phyloP scores from a whole-genome alignment of 2,797 vertebrate genomes.

The Micromesistius poutassou region DNA sequence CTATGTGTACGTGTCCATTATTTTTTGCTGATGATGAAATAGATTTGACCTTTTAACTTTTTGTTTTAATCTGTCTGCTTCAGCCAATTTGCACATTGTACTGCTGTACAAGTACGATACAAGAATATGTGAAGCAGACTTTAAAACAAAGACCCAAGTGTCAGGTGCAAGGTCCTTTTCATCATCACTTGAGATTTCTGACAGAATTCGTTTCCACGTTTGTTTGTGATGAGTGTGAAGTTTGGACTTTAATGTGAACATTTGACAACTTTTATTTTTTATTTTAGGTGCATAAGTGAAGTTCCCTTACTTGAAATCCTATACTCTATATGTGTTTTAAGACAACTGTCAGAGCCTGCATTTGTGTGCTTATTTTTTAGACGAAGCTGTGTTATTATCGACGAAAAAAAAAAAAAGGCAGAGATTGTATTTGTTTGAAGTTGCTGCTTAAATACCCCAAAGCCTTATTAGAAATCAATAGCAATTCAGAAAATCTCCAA shows the following conservation, averaged over 20 bases:
- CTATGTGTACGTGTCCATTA: constrained; percentile 39
- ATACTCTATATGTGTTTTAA: constrained; percentile 38
- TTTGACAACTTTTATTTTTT: constrained; percentile 23
- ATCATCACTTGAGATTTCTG: constrained; percentile 20
- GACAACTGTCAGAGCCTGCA: constrained; percentile 34
- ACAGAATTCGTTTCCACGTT: constrained; percentile 21
- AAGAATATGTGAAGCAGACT: neutral
- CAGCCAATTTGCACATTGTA: constrained; percentile 4
- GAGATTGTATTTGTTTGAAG: constrained; percentile 78
- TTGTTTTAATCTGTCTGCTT: neutral
- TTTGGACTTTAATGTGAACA: constrained; percentile 28
- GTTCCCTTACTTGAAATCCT: constrained; percentile 29
- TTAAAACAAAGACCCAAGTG: neutral
- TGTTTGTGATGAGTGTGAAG: constrained; percentile 23
- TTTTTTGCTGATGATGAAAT: constrained; percentile 36
- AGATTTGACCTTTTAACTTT: neutral
- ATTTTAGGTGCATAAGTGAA: constrained; percentile 24
- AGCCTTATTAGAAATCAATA: constrained; percentile 75
- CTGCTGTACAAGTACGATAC: constrained; percentile 7
- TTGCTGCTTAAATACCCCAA: constrained; percentile 80
- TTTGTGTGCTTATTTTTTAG: constrained; percentile 52
- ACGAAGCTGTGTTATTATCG: constrained; percentile 49
- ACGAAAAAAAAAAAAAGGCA: constrained; percentile 59
- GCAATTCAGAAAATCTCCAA: constrained; percentile 55
- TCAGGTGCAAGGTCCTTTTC: neutral